phyloP scores from a whole-genome alignment of 2,113 vertebrate species.

The Sclerurus mexicanus region DNA sequence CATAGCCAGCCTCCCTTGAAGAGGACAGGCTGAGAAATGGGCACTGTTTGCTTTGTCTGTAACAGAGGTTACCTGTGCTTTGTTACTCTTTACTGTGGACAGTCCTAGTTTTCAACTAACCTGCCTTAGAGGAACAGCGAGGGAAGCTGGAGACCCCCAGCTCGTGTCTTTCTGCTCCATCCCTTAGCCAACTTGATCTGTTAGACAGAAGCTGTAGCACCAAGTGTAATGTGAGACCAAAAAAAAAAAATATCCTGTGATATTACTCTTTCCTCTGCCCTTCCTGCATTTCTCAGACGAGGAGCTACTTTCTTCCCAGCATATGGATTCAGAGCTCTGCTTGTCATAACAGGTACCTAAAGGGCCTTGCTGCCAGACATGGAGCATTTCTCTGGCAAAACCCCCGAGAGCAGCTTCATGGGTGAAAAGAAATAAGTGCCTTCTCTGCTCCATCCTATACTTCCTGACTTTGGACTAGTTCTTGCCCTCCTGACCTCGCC shows the following conservation, averaged over 20 bases:
- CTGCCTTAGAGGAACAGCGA: conserved; percentile 66
- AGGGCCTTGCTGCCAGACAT: not conserved
- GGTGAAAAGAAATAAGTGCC: conserved; percentile 45
- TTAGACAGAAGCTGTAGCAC: conserved; percentile 25
- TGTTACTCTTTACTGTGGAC: conserved; percentile 26
- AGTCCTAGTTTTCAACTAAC: conserved; percentile 62
- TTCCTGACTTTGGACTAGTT: not conserved
- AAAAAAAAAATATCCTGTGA: not conserved
- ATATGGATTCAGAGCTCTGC: not conserved
- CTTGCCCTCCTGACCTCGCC: not conserved
- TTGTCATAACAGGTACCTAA: not conserved
- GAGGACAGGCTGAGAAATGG: not conserved
- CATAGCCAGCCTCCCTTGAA: conserved; percentile 92
- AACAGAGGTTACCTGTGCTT: conserved; percentile 17
- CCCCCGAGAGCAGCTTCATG: not conserved
- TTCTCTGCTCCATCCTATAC: not conserved
- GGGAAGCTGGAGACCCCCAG: conserved; percentile 28
- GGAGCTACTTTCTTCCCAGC: not conserved
- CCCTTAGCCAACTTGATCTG: conserved; percentile 16
- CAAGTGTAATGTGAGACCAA: conserved; percentile 24
- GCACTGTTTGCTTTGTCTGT: conserved; percentile 34
- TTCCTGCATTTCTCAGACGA: not conserved
- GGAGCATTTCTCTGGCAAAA: not conserved
- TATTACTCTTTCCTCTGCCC: not conserved
- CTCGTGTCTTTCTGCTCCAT: conserved; percentile 22